Base-by-base conservation (phyloP, 2,113 vertebrate species). In the Lepisosteus osseus region DNA sequence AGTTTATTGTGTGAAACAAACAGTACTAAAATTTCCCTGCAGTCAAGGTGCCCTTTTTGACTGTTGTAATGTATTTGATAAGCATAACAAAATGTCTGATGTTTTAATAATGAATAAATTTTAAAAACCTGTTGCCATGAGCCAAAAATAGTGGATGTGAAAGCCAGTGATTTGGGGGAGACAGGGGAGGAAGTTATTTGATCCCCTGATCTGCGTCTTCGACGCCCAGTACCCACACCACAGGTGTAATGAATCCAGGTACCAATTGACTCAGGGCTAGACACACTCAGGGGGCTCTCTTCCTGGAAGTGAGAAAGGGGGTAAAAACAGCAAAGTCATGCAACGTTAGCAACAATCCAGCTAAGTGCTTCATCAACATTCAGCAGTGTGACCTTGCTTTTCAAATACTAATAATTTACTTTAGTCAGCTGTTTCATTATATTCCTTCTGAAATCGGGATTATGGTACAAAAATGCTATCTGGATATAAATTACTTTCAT, bases 91-190 rank as follows among this genome's bases (percentile, higher is more conserved):
- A 92, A 88, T 84, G 88, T 92, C 91, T 72, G 54, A 61, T 61
- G 56, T 61, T 79, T 82, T 77, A 83, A 86, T 90, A 95, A 95
- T 94, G 92, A 95, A 95, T 91, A 96, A 95, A 96, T 87, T 94
- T 93, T 95, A 95, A 94, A 95, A 95, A 96, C 95, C 95, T 96
- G 95, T 95, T 96, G 95, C 94, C 94, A 96, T 95, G 95, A 96
- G 94, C 94, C 95, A 95, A 96, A 96, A 94, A 96, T 95, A 95
- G 93, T 95, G 93, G 95, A 96, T 93, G 95, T 96, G 94, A 95
- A 96, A 94, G 95, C 95, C 94, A 96, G 92, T 94, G 95, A 96
- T 96, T 96, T 95, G 92, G 95, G 95, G 91, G 95, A 96, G 89
- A 96, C 95, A 90, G 95, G 95, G 94, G 95, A 96, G 94, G 95